Evolutionary conservation across 1,140 invertebrate species (phyloP).

Genomic region (Argopecten irradians): DNA sequence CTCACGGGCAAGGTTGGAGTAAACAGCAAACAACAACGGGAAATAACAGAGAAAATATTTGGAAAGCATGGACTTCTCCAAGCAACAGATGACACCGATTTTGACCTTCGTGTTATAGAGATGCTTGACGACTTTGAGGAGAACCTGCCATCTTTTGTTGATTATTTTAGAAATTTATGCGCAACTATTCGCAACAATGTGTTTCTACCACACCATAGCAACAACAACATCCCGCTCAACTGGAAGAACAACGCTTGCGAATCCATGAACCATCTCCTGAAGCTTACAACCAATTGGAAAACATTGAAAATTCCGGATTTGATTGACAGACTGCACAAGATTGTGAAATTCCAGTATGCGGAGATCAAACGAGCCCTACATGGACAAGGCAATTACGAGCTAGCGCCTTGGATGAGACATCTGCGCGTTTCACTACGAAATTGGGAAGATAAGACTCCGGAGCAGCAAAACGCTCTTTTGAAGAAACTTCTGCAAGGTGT

Average conservation of each 20-base stretch:
- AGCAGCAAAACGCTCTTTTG: background rate
- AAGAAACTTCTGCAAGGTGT: background rate
- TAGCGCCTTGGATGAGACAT: background rate
- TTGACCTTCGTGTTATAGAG: background rate
- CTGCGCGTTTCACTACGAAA: background rate
- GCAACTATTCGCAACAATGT: conserved; percentile 21
- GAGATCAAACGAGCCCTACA: background rate
- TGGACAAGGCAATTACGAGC: conserved; percentile 33
- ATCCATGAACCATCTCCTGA: conserved; percentile 42
- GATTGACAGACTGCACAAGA: conserved; percentile 27
- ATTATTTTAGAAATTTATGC: background rate
- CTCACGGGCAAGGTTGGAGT: conserved; percentile 32
- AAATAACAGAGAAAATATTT: conserved; percentile 32
- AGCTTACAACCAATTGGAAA: conserved; percentile 38
- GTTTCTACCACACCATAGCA: background rate
- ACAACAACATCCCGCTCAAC: background rate
- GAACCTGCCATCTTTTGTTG: background rate
- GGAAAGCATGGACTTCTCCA: conserved; percentile 13
- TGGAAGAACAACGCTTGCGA: conserved; percentile 43
- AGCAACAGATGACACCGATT: conserved; percentile 11
- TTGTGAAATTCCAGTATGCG: conserved; percentile 29
- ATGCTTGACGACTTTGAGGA: conserved; percentile 4
- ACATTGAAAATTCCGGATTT: conserved; percentile 34
- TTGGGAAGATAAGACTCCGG: conserved; percentile 29
- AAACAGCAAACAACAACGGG: conserved; percentile 11